phyloP scores from a whole-genome alignment of 2,888 invertebrate genomes.

The Calameuta pallipes region DNA sequence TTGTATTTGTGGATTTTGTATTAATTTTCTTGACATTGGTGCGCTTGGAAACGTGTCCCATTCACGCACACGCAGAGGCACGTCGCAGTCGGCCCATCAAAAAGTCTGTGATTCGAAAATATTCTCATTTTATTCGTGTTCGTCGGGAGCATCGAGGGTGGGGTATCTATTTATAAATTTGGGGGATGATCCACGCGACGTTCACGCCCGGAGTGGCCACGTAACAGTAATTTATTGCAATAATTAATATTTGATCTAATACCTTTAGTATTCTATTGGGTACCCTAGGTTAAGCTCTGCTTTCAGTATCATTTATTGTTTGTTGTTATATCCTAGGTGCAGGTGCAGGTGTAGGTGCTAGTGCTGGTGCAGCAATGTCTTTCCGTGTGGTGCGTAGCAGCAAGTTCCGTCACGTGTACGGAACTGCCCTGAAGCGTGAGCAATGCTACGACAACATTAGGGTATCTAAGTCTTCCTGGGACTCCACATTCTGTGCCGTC shows the following conservation, averaged over 20 bases:
- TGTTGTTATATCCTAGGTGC: conserved; percentile 14
- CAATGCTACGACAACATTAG: conserved; percentile 98
- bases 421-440: conserved; percentile 91
- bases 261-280: neutral
- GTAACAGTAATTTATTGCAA: conserved; percentile 58
- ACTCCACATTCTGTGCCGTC: conserved; percentile 97
- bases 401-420: conserved; percentile 97
- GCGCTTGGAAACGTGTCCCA: neutral
- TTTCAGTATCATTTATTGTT: conserved; percentile 10
- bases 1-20: neutral
- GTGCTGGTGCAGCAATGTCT: conserved; percentile 75
- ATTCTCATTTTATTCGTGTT: conserved; percentile 57
- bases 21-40: neutral
- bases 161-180: conserved; percentile 60
- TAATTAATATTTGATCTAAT: conserved; percentile 36
- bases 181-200: conserved; percentile 63
- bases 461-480: conserved; percentile 98
- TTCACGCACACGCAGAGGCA: neutral
- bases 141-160: conserved; percentile 45
- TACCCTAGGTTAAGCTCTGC: neutral
- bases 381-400: conserved; percentile 97
- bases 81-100: conserved; percentile 1
- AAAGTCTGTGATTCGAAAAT: conserved; percentile 55
- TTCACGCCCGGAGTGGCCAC: conserved; percentile 58
- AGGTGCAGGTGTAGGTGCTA: conserved; percentile 15